Evolutionary conservation across 2,113 vertebrate genomes (phyloP).

Genomic region (Mobula hypostoma): DNA sequence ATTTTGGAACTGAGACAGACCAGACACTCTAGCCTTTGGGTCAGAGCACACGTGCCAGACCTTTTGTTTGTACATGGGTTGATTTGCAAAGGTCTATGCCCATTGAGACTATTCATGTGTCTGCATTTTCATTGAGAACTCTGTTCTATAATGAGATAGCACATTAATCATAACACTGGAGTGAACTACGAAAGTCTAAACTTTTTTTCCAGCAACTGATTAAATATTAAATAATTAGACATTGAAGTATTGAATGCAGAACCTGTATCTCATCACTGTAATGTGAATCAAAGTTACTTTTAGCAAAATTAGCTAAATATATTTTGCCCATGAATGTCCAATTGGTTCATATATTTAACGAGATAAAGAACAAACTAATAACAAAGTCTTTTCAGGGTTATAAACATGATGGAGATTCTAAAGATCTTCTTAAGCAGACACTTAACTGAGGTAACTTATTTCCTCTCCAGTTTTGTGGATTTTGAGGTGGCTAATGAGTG

Average conservation of each 20-base stretch:
- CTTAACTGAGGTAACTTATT: no score
- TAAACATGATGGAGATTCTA: neutral
- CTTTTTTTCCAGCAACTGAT: neutral
- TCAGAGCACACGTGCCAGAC: conserved; percentile 33
- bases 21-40: conserved; percentile 35
- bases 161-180: conserved; percentile 19
- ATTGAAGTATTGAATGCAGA: neutral
- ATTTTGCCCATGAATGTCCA: neutral
- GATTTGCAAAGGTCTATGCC: conserved; percentile 30
- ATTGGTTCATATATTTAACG: neutral
- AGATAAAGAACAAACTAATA: conserved; percentile 3
- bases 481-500: no score
- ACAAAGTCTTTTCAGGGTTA: neutral
- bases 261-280: neutral
- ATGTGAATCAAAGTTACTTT: neutral
- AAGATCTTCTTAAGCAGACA: no score
- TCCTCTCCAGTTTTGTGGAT: no score
- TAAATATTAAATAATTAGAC: neutral
- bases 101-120: conserved; percentile 32
- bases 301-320: neutral
- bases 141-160: conserved; percentile 9
- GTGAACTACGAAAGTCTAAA: neutral
- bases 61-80: conserved; percentile 30
- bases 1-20: conserved; percentile 22
- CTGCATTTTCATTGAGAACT: conserved; percentile 30